Evolutionary conservation across 2,888 invertebrate species (phyloP).

Genomic region (Lordiphosa andalusiaca): DNA sequence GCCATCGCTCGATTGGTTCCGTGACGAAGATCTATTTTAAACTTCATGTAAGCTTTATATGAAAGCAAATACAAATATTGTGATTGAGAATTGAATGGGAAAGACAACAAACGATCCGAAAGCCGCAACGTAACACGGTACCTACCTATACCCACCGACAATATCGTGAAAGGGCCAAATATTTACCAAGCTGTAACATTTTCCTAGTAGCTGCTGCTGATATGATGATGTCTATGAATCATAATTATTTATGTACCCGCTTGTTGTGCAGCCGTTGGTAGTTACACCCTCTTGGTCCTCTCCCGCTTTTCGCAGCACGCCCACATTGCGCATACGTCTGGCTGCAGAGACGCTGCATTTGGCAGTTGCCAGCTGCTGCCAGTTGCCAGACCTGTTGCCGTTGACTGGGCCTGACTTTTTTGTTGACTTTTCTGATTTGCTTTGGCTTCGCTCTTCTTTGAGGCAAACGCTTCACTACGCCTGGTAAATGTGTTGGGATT

Average conservation of each 20-base stretch:
- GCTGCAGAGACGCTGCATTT: slow-evolving; percentile 49
- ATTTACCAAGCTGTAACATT: too few species aligned
- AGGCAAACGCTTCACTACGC: slow-evolving; percentile 59
- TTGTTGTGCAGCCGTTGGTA: neutral
- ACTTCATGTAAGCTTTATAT: slow-evolving; percentile 10
- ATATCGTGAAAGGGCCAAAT: too few species aligned
- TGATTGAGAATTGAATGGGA: slow-evolving; percentile 30
- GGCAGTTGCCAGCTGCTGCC: slow-evolving; percentile 20
- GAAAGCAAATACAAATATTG: slow-evolving; percentile 27
- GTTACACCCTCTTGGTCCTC: neutral
- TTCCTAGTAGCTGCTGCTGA: too few species aligned
- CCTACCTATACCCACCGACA: neutral
- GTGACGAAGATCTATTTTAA: slow-evolving; percentile 39
- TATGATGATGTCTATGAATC: neutral
- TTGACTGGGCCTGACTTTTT: slow-evolving; percentile 32
- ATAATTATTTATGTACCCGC: slow-evolving; percentile 1
- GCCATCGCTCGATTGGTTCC: slow-evolving; percentile 38
- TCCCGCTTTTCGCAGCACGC: slow-evolving; percentile 21
- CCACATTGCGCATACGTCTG: slow-evolving; percentile 52
- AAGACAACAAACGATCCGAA: slow-evolving; percentile 3
- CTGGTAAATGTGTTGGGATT: slow-evolving; percentile 66
- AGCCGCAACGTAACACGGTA: slow-evolving; percentile 27
- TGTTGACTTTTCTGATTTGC: slow-evolving; percentile 70
- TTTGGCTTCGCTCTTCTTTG: slow-evolving; percentile 43
- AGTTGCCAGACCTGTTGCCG: slow-evolving; percentile 12